These are phyloP conservation scores for Synodontis membranacea DNA, from an alignment of 2,113 vertebrate genomes.

Conservation along the genomic window DNA sequence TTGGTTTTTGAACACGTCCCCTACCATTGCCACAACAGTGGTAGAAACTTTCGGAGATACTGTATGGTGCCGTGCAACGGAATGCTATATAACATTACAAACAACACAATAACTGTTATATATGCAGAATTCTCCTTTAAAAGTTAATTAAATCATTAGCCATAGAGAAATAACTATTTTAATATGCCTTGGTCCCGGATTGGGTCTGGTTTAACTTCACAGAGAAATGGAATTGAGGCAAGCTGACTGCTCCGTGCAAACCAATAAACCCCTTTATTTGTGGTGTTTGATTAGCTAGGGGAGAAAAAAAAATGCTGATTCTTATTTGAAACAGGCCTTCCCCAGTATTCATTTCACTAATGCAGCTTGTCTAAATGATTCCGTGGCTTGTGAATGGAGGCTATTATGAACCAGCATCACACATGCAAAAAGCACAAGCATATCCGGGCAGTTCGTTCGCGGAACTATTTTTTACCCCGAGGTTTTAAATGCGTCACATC, in stretches of 20 bases:
- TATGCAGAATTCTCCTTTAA: not conserved
- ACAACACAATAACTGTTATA: not conserved
- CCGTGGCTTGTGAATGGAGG: not conserved
- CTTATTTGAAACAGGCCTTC: not conserved
- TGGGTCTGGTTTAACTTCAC: conserved; percentile 1
- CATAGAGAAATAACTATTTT: not conserved
- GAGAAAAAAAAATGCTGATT: not conserved
- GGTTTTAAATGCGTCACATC: conserved; percentile 24
- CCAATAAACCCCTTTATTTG: not conserved
- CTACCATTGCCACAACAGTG: not conserved
- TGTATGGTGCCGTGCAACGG: not conserved
- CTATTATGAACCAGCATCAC: not conserved
- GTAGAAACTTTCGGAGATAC: not conserved
- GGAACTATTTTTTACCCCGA: conserved; percentile 20
- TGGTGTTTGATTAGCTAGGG: not conserved
- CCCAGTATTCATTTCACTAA: not conserved
- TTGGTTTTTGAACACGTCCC: not conserved
- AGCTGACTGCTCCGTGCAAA: not conserved
- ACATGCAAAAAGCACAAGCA: conserved; percentile 18
- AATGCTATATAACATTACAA: not conserved
- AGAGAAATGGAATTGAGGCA: not conserved
- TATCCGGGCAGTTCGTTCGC: conserved; percentile 11
- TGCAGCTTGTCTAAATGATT: not conserved
- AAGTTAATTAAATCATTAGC: not conserved
- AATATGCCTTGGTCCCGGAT: not conserved